Base-by-base conservation (phyloP, 2,113 vertebrate species). In the Indri indri region DNA sequence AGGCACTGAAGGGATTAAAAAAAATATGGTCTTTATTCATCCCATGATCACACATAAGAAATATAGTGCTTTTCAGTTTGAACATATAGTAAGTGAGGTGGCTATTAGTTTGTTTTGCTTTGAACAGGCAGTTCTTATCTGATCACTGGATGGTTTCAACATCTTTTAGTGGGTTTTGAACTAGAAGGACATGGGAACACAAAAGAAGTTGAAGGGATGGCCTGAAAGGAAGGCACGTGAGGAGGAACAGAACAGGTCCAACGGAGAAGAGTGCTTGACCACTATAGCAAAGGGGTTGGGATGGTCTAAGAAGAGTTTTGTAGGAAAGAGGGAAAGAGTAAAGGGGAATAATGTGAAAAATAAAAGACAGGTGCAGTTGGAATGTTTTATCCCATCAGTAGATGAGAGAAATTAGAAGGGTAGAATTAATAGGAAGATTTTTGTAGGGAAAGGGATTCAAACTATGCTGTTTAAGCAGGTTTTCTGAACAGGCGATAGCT, bases 31-130 rank as follows among this genome's bases (percentile, higher is more conserved):
- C 40, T 92, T 70, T 79, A 66, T 84, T 59, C 42, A 84, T 74
- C 25, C 54, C 20, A 73, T 30, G n/a, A 47, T n/a, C 74, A 73
- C 74, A 77, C 20, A 3, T 23, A 91, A 50, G 57, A 86, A 40
- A 66, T 12, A 37, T 18, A 45, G 3, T 8, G 52, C 42, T 83
- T 27, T 57, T 96, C 42, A 52, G 16, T 92, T 93, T 92, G 84
- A 96, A 91, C 34, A 71, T 61, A 47, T 0, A 68, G 8, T 37
- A 80, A 81, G 8, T 59, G 65, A 91, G 22, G 61, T 63, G 42
- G 57, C 54, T 92, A 90, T 8, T 82, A 42, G 54, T 73, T 47
- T 79, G n/a, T 61, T 93, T 71, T 84, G 40, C 32, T 81, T 88
- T 16, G 3, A 86, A 84, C 8, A 71, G 47, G 71, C 8, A 93